Base-by-base conservation (phyloP, 2,888 invertebrate genomes). In the Cacoxenus indagator region DNA sequence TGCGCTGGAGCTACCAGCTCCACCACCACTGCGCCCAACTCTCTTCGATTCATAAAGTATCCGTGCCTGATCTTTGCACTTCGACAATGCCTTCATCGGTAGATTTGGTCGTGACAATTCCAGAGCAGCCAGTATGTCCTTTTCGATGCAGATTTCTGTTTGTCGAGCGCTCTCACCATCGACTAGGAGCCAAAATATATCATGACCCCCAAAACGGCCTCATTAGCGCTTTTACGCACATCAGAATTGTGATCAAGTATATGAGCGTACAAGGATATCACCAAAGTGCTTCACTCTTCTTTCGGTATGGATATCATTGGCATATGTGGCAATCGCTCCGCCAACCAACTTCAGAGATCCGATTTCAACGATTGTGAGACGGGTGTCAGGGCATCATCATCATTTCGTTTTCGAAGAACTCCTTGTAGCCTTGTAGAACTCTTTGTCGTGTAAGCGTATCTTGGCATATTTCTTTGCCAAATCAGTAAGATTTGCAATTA, bases 191-290 rank as follows among this genome's bases (percentile, higher is more conserved):
- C 95, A 6, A 96, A 89, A 85, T 97, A 97, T 73, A 97, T 92
- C 97, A 98, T 98, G 78, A 96, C 92, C 2, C 97, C 97, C 54
- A 97, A 89, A 46, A 97, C 92, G 51, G 96, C 95, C 84, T 97
- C 97, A 67, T 93, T 93, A 1, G 97, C 94, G 81, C 94, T 95
- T 85, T 96, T 96, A 11, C 98, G 91, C 4, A 98, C 97, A 76
- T 97, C 97, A 0, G 92, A 94, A 84, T 94, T 96, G 67, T 98
- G 91, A 89, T 98, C 98, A 85, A 97, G 97, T 69, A 98, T 88
- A 81, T 96, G 95, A 45, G 92, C 90, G 88, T 92, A 96, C 66
- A 98, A 88, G 75, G 91, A 90, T 0, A 95, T 94, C 69, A 97
- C 88, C 87, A 96, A 94, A 1, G 92, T 88, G 0, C 91, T 86